Base-by-base conservation (phyloP, 2,797 vertebrate genomes). In the Hemitrygon akajei region DNA sequence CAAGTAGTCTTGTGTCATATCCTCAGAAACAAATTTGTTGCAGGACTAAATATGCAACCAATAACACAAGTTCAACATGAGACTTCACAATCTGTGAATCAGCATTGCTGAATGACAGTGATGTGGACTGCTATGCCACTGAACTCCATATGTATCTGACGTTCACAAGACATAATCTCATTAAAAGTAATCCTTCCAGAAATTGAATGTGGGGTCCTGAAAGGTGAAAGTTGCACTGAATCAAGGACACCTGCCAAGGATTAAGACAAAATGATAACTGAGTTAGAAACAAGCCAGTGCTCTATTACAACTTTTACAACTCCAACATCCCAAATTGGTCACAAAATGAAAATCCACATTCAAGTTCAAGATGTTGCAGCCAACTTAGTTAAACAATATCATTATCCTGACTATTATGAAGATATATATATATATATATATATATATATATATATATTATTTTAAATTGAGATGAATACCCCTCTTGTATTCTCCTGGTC, bases 211-310 rank as follows among this genome's bases (percentile, higher is more conserved):
- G 27, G 91, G 16, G 37, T 93, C 73, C 20, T 71, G 47, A 76
- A 93, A 93, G 73, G 91, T 73, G 71, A 93, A 93, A 93, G 69
- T 71, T 56, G 47, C 37, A 20, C 10, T 76, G 91, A 93, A 75
- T 93, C 91, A 76, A 73, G 66, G 73, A 93, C 91, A 93, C 91
- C 91, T 93, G 91, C 47, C 47, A 76, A 58, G 91, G 71, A 93
- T 93, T 76, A 76, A 71, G 40, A 92, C 69, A 47, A 93, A 93
- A 76, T 93, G 73, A 93, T 93, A 56, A 76, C 18, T 76, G 40
- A 93, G 73, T 27, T n/a, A 93, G 71, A 3, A 58, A 58, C 91
- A 93, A 76, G 14, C 37, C 71, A 16, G 14, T 76, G 91, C 91
- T 56, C 40, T 75, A 76, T 56, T 76, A 76, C 12, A 76, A 22